Evolutionary conservation across 2,113 vertebrate genomes (phyloP), one percentile per base, ranked within the genome.

Genomic region (Austrofundulus limnaeus): DNA sequence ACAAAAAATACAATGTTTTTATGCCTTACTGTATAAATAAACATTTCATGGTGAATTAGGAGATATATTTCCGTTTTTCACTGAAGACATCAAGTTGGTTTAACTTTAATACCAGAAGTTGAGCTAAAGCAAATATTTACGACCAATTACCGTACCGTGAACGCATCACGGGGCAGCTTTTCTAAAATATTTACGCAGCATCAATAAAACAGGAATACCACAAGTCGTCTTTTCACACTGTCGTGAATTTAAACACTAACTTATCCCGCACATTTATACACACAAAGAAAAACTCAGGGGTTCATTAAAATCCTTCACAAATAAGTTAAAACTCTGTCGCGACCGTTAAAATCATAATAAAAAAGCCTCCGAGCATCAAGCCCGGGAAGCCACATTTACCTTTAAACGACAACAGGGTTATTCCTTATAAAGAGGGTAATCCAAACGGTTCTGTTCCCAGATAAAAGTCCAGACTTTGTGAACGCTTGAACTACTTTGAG

Each of bases 311-410:
- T n/a, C n/a, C n/a, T n/a, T n/a, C n/a, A n/a, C n/a, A n/a, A n/a
- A n/a, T n/a, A n/a, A n/a, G n/a, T n/a, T n/a, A n/a, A n/a, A n/a
- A n/a, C n/a, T n/a, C n/a, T n/a, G n/a, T n/a, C n/a, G n/a, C n/a
- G n/a, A n/a, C n/a, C n/a, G n/a, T n/a, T n/a, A n/a, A 58, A n/a
- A 38, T 31, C 9, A 34, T 9, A 34, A 34, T 4, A 45, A 59
- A 34, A 68, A 66, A 6, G 31, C 9, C 7, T n/a, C 4, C 51
- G 43, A 63, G 52, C 49, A 56, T 48, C 52, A 2, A 9, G n/a
- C 1, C 6, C 46, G 41, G 8, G 11, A 43, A 57, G 20, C 12
- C 61, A 60, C 70, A 87, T 87, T 81, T 58, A 90, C 89, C 87
- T 64, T 70, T 82, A 31, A 15, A 56, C 19, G 38, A 38, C n/a